A percentile compares a stretch with the other conserved stretches of the same genome.
Conservation (phyloP, 1,140 invertebrate genomes). For the Drosophila nigrodunni region DNA sequence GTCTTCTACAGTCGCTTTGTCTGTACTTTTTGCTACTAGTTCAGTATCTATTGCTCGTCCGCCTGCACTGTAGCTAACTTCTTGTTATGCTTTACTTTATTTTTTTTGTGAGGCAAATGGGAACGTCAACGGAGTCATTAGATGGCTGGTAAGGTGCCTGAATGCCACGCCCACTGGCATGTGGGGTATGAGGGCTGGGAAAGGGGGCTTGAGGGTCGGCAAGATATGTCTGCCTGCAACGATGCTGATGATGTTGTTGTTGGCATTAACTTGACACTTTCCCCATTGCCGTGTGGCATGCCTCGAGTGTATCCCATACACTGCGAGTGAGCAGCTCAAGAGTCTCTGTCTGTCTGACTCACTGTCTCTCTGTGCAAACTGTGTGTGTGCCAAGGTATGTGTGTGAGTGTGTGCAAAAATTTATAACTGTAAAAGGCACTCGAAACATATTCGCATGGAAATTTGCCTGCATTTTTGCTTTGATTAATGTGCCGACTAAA, state of each 20-base stretch:
- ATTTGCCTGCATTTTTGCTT: constrained; percentile 69
- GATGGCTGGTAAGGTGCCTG: constrained; percentile 41
- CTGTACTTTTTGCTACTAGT: background rate
- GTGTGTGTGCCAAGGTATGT: background rate
- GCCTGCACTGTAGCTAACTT: background rate
- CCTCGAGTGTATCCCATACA: constrained; percentile 33
- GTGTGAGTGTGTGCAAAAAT: constrained; percentile 52
- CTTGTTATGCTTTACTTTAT: constrained; percentile 28
- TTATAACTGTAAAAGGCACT: constrained; percentile 79
- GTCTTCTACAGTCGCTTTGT: too few species aligned
- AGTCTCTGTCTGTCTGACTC: constrained; percentile 27
- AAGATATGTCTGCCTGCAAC: constrained; percentile 10
- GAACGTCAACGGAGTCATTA: constrained; percentile 78
- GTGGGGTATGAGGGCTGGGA: background rate
- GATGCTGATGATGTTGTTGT: constrained; percentile 47
- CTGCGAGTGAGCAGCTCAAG: constrained; percentile 36
- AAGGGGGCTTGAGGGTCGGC: background rate
- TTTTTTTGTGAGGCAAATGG: constrained; percentile 68
- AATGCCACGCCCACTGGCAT: constrained; percentile 28
- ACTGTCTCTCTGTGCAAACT: constrained; percentile 27
- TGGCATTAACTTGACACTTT: constrained; percentile 81
- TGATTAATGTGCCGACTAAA: constrained; percentile 77
- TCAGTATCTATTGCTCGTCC: background rate
- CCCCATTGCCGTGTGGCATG: constrained; percentile 72
- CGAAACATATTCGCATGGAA: constrained; percentile 77